phyloP scores from a whole-genome alignment of 2,113 vertebrate species.

The Tenebrosternarchus preto region DNA sequence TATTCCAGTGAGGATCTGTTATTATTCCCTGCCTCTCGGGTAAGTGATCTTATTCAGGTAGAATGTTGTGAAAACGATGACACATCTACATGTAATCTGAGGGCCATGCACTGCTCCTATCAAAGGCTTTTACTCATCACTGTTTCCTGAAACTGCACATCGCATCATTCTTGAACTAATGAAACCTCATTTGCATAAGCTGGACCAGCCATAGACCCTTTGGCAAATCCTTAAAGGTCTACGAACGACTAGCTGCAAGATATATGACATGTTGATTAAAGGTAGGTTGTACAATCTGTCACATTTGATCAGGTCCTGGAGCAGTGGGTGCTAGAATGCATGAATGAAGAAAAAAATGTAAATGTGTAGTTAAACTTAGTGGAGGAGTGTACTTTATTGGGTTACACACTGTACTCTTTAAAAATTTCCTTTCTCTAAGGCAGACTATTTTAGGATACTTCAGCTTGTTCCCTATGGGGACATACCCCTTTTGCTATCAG shows the following conservation, averaged over 20 bases:
- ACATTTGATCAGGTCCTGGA: background rate
- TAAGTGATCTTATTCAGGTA: constrained; percentile 9
- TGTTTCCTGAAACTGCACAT: constrained; percentile 6
- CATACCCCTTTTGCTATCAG: no score
- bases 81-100: constrained; percentile 1
- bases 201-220: background rate
- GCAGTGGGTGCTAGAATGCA: background rate
- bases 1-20: background rate
- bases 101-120: background rate
- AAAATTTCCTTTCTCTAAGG: no score
- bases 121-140: constrained; percentile 5
- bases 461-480: no score
- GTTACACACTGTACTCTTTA: background rate
- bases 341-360: background rate
- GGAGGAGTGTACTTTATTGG: background rate
- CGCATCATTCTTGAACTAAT: constrained; percentile 16
- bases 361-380: background rate
- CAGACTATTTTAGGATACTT: no score
- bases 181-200: constrained; percentile 8
- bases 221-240: background rate
- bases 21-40: constrained; percentile 11
- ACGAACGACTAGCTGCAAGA: background rate
- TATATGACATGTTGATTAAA: constrained; percentile 7
- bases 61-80: constrained; percentile 16
- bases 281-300: background rate